Base-by-base conservation (phyloP, 53 echinoderm and acorn worm species). In the Temnopleurus reevesii region DNA sequence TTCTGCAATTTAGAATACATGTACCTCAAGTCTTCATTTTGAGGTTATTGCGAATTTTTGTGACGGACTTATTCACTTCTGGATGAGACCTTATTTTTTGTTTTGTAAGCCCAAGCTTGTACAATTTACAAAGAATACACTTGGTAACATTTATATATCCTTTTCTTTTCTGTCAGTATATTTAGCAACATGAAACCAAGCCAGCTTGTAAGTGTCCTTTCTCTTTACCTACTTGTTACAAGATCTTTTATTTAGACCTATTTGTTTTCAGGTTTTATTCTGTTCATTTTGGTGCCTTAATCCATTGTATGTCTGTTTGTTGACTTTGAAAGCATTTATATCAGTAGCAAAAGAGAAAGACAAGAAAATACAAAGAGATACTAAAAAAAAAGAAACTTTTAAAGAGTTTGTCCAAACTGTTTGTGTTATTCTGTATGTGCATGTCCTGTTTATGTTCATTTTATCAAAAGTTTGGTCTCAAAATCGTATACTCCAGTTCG, bases 251-350 rank as follows among this genome's bases (percentile, higher is more conserved):
- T 85, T 85, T 85, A 85, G 85, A 85, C 60, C 59, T 85, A 85
- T 85, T 85, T 85, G 85, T 85, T 85, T 85, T 85, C 61, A 85
- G 85, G 85, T 85, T 85, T 85, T 83, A 83, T 83, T 59, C 85
- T 85, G 85, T 85, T 85, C 85, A 85, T 85, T 85, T 85, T 85
- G 85, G 85, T 85, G 85, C 85, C 41, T 85, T 85, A 85, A 85
- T 85, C 85, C 85, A 85, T 60, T 85, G 85, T 85, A 45, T 85
- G 85, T 85, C 85, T 85, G 85, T 85, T 27, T 85, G 85, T 85
- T 85, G 85, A 85, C 44, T 43, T 85, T 85, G 44, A 85, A 15
- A 85, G 85, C 85, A 49, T 79, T 79, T 79, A 77, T 77, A 79
- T 79, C 49, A 79, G 79, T 79, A 47, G 79, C 47, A 77, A 77